phyloP scores from a whole-genome alignment of 2,113 vertebrate genomes.

The zebrafish (Danio rerio) region GRCz12tu NC_133176.1:10992501-10993000 shows the following conservation, averaged over 20 bases:
- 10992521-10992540: neutral
- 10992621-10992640: neutral
- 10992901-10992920: neutral
- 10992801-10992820: no score
- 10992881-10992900: neutral
- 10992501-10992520: neutral
- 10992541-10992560: neutral
- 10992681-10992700: neutral
- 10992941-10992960: constrained; percentile 7
- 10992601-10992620: neutral
- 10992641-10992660: neutral
- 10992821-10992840: neutral
- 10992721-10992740: neutral
- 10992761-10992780: neutral
- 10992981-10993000: neutral
- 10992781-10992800: neutral
- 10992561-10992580: neutral
- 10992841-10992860: neutral
- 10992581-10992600: neutral
- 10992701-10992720: neutral
- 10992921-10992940: neutral
- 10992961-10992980: neutral
- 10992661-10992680: neutral
- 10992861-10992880: constrained; percentile 1
- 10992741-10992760: neutral